phyloP scores from a whole-genome alignment of 2,888 invertebrate genomes.

The Allacma fusca region DNA sequence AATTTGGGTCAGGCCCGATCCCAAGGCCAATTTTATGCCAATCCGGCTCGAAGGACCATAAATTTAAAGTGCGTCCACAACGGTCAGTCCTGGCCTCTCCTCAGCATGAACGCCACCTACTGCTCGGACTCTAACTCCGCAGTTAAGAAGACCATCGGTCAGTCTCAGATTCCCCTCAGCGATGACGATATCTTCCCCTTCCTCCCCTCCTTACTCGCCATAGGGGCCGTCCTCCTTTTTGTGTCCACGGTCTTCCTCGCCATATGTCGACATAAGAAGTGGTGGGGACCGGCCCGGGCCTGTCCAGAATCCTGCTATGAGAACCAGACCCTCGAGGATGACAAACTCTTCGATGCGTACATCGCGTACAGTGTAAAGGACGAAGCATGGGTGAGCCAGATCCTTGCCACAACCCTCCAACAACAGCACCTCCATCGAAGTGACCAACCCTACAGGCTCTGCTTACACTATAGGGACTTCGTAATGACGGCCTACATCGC shows the following conservation, averaged over 20 bases:
- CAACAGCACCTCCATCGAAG: slow-evolving; percentile 67
- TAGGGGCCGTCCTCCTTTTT: slow-evolving; percentile 75
- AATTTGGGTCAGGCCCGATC: too few relatives aligned
- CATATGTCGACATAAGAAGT: slow-evolving; percentile 79
- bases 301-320: slow-evolving; percentile 67
- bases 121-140: slow-evolving; percentile 59
- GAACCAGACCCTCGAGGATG: slow-evolving; percentile 41
- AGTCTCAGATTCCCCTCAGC: background rate
- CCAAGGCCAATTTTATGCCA: too few relatives aligned
- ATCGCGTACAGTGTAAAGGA: slow-evolving; percentile 94
- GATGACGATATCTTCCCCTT: slow-evolving; percentile 65
- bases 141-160: slow-evolving; percentile 55
- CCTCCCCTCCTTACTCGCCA: slow-evolving; percentile 76
- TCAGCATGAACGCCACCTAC: slow-evolving; percentile 51
- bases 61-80: slow-evolving; percentile 42
- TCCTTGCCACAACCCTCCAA: slow-evolving; percentile 77
- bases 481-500: slow-evolving; percentile 89
- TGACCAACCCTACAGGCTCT: slow-evolving; percentile 74
- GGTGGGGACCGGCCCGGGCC: slow-evolving; percentile 80
- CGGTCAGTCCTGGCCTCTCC: slow-evolving; percentile 51
- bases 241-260: slow-evolving; percentile 74
- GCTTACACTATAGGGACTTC: slow-evolving; percentile 89
- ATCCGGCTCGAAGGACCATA: too few relatives aligned
- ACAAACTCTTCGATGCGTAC: slow-evolving; percentile 90
- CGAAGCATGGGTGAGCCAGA: slow-evolving; percentile 88